These are phyloP conservation scores for Enteromius radiatus DNA, from an alignment of 2,797 vertebrate species.

Conservation along the genomic window DNA sequence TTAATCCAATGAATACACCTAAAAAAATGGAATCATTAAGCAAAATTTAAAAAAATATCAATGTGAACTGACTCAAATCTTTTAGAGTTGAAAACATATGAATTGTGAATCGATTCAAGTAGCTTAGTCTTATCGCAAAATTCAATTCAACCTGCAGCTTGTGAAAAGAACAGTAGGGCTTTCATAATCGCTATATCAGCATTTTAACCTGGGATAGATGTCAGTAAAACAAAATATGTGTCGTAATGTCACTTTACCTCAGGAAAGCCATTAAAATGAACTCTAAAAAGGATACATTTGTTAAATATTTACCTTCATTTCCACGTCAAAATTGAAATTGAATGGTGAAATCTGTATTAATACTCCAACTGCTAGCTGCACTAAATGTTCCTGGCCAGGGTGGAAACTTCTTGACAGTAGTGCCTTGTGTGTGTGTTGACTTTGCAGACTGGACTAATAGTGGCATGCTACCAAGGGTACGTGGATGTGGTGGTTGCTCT, in stretches of 20 bases:
- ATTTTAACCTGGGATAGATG: background rate
- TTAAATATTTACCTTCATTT: background rate
- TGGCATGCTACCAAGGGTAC: slow-evolving; percentile 95
- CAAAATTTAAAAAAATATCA: background rate
- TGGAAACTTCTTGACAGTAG: slow-evolving; percentile 39
- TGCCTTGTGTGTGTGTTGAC: slow-evolving; percentile 26
- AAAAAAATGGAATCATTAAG: background rate
- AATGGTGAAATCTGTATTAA: background rate
- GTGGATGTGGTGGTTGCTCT: slow-evolving; percentile 91
- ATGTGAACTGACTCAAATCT: background rate
- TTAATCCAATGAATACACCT: background rate
- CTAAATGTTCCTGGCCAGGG: background rate
- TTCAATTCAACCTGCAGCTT: background rate
- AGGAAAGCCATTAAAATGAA: background rate
- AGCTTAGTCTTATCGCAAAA: background rate
- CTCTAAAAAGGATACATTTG: background rate
- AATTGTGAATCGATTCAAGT: background rate
- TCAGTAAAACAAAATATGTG: background rate
- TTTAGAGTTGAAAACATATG: background rate
- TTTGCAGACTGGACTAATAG: slow-evolving; percentile 87
- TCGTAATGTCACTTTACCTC: background rate
- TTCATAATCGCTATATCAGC: background rate
- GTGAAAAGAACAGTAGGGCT: background rate
- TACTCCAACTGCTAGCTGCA: background rate
- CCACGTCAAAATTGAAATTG: background rate